These are phyloP conservation scores for Etheostoma perlongum DNA, from an alignment of 2,797 vertebrate species.

Conservation along the genomic window DNA sequence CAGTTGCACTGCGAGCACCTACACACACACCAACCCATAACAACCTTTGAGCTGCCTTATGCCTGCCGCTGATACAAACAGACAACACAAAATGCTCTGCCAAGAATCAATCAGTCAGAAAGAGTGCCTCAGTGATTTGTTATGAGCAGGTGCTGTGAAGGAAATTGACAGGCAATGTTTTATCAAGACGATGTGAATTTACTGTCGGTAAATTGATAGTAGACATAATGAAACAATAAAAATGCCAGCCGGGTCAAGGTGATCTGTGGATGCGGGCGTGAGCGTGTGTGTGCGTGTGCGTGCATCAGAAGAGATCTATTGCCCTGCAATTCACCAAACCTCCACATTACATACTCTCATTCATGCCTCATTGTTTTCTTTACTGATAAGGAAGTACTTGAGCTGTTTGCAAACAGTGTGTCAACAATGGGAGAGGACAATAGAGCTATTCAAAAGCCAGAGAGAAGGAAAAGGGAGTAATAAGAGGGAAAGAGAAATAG, in stretches of 20 bases:
- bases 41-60: constrained; percentile 57
- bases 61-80: constrained; percentile 64
- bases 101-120: constrained; percentile 69
- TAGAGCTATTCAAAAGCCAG: constrained; percentile 47
- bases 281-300: neutral
- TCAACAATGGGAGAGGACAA: constrained; percentile 61
- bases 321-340: constrained; percentile 23
- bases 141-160: constrained; percentile 75
- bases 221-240: constrained; percentile 80
- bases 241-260: constrained; percentile 47
- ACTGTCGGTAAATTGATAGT: constrained; percentile 74
- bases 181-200: constrained; percentile 72
- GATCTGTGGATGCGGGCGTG: constrained; percentile 20
- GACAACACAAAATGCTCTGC: constrained; percentile 67
- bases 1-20: constrained; percentile 36
- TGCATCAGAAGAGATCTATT: constrained; percentile 18
- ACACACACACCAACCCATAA: constrained; percentile 40
- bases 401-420: constrained; percentile 64
- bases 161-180: constrained; percentile 75
- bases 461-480: constrained; percentile 44
- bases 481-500: constrained; percentile 18
- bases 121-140: constrained; percentile 71
- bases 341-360: constrained; percentile 25
- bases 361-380: constrained; percentile 59
- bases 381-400: constrained; percentile 69